Conservation (phyloP, 2,113 vertebrate genomes). For the Ailuropoda melanoleuca region DNA sequence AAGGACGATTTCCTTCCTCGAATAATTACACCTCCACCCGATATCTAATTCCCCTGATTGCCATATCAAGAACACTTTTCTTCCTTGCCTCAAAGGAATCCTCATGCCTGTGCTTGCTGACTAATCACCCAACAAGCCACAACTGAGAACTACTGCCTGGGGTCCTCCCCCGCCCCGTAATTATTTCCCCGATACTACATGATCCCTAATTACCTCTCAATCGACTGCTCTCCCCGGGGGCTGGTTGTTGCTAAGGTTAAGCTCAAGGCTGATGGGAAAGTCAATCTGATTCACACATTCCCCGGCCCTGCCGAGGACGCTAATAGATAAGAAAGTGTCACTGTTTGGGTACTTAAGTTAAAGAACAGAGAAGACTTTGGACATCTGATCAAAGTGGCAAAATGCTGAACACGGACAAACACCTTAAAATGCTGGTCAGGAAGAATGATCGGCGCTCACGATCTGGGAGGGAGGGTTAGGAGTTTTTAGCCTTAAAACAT, state of each 20-base stretch:
- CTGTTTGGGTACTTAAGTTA: not conserved
- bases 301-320: not conserved
- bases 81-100: not conserved
- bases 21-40: not conserved
- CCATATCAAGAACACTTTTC: not conserved
- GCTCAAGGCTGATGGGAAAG: constrained; percentile 44
- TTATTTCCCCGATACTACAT: not conserved
- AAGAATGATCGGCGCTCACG: fast-evolving
- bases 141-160: not conserved
- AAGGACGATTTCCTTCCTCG: not conserved
- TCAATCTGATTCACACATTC: not conserved
- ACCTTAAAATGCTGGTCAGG: not conserved
- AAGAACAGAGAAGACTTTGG: not conserved
- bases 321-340: not conserved
- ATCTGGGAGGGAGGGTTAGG: not conserved
- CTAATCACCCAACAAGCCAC: not conserved
- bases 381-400: not conserved
- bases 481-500: fast-evolving
- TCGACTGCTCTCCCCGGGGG: constrained; percentile 12
- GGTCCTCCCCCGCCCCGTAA: not conserved
- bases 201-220: constrained; percentile 48
- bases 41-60: too few species aligned
- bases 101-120: not conserved
- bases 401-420: not conserved
- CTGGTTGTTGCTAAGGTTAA: not conserved